Evolutionary conservation across 2,113 vertebrate genomes (phyloP), one percentile per base, ranked within the genome.

Genomic region (Clarias batrachus): DNA sequence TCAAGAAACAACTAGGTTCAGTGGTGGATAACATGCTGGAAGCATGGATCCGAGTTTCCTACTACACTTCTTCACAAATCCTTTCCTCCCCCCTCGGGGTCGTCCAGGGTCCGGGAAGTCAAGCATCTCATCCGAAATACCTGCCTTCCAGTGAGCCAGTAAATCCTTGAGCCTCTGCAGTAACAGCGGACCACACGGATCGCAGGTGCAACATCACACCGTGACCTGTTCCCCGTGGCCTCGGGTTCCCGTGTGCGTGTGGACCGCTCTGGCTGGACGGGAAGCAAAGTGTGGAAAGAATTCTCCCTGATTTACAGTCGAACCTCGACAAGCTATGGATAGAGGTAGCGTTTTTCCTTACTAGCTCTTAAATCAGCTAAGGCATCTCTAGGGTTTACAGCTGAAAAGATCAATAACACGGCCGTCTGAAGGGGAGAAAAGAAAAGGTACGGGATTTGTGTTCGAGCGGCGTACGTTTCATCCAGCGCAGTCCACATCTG

Each of bases 401-500:
- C 63, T 79, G 11, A 83, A 12, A 80, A 86, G 76, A 88, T 88
- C 41, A 86, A 88, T 88, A 86, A 88, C 82, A 60, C 71, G 54
- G 33, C 80, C 16, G 81, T 80, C 60, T 41, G 84, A 83, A 88
- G 66, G 25, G 70, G 85, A 88, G 78, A 12, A 70, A 73, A 88
- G 78, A 83, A 85, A 78, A 33, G 78, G 41, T 73, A 27, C 19
- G 30, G 74, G 77, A 83, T 80, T 80, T 83, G 84, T 73, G 77
- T 88, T 83, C 54, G 71, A 83, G 68, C 54, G 57, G 41, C 48
- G 70, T 70, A 62, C 14, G 52, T 59, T 33, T 79, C 80, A 78
- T 63, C 23, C 85, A 77, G 73, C 81, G 57, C 78, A 48, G n/a
- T 76, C 30, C 59, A 48, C 66, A 66, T 77, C 84, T 54, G 79